Conservation (phyloP, 1,140 invertebrate genomes). For the Drosophila neocordata region DNA sequence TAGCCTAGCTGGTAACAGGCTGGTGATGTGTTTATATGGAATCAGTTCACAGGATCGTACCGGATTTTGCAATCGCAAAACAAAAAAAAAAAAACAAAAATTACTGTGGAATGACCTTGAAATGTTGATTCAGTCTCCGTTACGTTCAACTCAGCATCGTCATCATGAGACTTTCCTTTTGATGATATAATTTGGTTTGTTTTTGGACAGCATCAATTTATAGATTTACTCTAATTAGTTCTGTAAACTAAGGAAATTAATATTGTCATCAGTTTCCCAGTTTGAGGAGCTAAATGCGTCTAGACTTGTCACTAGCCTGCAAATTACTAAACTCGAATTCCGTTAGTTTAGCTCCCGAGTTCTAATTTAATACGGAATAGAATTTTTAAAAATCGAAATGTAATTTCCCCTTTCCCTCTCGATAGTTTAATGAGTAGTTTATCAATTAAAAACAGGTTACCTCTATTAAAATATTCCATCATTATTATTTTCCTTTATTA, state of each 20-base stretch:
- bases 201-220: constrained; percentile 24
- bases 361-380: constrained; percentile 7
- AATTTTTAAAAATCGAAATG: background rate
- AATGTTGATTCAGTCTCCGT: constrained; percentile 47
- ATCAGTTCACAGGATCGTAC: constrained; percentile 43
- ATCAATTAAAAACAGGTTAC: constrained; percentile 51
- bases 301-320: constrained; percentile 43
- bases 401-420: constrained; percentile 10
- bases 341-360: background rate
- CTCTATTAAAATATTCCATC: constrained; percentile 3
- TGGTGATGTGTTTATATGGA: background rate
- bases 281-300: background rate
- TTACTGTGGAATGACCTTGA: constrained; percentile 56
- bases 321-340: constrained; percentile 31
- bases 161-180: constrained; percentile 34
- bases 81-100: no score
- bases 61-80: constrained; percentile 60
- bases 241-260: constrained; percentile 52
- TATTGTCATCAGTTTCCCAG: background rate
- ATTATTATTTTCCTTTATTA: constrained; percentile 24
- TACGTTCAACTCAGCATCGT: constrained; percentile 37
- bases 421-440: constrained; percentile 35
- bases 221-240: constrained; percentile 60
- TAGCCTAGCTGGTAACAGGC: constrained; percentile 4
- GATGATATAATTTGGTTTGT: constrained; percentile 58